Base-by-base conservation (phyloP, 53 echinoderm and acorn worm genomes). In the Luidia sarsii region DNA sequence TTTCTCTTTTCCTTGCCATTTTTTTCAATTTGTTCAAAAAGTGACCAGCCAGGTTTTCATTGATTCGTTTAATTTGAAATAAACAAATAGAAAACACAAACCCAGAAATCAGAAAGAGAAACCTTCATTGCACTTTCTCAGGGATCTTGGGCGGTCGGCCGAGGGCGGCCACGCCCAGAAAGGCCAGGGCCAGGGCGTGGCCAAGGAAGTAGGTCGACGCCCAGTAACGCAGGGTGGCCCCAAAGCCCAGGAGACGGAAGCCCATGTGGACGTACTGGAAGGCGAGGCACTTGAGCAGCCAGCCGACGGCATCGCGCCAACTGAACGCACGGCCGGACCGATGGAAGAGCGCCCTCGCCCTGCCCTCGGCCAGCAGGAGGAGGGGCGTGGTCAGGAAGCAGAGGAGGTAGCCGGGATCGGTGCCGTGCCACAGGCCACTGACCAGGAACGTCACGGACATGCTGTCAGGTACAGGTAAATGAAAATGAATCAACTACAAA, bases 391-490 rank as follows among this genome's bases (percentile, higher is more conserved):
- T 93, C 35, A 96, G 68, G 71, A 96, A 93, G 67, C 97, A 91
- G 22, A 96, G 86, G 88, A 88, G 93, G 87, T 96, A 96, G 38
- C 97, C 91, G 2, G 93, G 91, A 45, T 93, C 86, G 57, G 93
- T 84, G 45, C 97, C 97, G 45, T 96, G 97, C 97, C 97, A 96
- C 87, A 82, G 91, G 5, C 93, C 93, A 81, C 97, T 96, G 50
- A 96, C 93, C 6, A 93, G 65, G 91, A 96, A 88, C 6, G 97
- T 96, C 16, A 89, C 84, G 13, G 86, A 80, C 19, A 93, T 96
- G 28, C 97, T 96, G 72, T 23, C 24, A n/a, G n/a, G n/a, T n/a
- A n/a, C n/a, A n/a, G n/a, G n/a, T n/a, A n/a, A n/a, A n/a, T n/a
- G n/a, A n/a, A n/a, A n/a, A n/a, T n/a, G n/a, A n/a, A n/a, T n/a